A percentile compares a stretch with the other conserved stretches of the same genome.
phyloP scores from a whole-genome alignment of 2,113 vertebrate genomes.

The Hymenochirus boettgeri region DNA sequence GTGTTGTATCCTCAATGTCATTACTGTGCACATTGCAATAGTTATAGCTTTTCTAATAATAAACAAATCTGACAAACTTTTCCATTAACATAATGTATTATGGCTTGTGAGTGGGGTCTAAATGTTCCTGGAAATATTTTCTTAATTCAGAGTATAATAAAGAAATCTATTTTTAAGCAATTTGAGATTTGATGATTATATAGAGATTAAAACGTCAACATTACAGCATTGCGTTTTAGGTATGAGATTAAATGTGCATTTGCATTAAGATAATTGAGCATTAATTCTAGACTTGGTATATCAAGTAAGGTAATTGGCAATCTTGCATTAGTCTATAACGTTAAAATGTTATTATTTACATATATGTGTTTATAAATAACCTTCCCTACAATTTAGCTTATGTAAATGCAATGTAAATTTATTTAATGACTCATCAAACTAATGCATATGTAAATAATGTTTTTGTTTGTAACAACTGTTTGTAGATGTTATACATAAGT shows the following conservation, averaged over 20 bases:
- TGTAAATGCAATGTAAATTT: slow-evolving; percentile 17
- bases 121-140: too few species aligned
- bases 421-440: slow-evolving; percentile 19
- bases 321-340: not conserved
- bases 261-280: slow-evolving; percentile 32
- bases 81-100: too few species aligned
- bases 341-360: slow-evolving; percentile 31
- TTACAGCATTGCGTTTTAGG: slow-evolving; percentile 8
- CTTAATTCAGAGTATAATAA: not conserved
- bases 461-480: slow-evolving; percentile 6
- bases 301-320: slow-evolving; percentile 25
- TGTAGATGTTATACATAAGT: slow-evolving; percentile 5
- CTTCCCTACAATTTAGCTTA: slow-evolving; percentile 13
- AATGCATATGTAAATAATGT: slow-evolving; percentile 10
- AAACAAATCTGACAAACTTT: too few species aligned
- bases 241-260: slow-evolving; percentile 30
- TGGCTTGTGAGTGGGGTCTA: too few species aligned
- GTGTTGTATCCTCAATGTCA: too few species aligned
- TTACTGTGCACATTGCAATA: too few species aligned
- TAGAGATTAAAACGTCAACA: slow-evolving; percentile 23
- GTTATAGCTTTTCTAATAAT: too few species aligned
- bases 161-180: slow-evolving; percentile 14
- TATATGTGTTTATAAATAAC: slow-evolving; percentile 10
- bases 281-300: slow-evolving; percentile 9
- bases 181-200: slow-evolving; percentile 22